These are phyloP conservation scores for Micromys minutus DNA, from an alignment of 2,113 vertebrate genomes.

Conservation along the genomic window DNA sequence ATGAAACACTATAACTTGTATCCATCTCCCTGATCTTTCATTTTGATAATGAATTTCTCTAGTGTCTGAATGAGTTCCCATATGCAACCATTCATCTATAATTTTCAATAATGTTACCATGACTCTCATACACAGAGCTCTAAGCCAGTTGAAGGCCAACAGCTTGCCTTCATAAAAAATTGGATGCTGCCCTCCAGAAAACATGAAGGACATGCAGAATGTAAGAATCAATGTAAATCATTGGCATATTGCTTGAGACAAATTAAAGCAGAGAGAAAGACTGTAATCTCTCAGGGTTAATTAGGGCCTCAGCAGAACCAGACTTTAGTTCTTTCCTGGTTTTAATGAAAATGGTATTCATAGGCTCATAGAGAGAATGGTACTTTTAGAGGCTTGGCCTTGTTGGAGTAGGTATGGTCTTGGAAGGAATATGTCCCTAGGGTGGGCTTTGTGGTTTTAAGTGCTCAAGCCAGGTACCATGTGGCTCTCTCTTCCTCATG, in stretches of 20 bases:
- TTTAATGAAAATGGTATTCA: not conserved
- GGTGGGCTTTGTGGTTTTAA: not conserved
- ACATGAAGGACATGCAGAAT: slow-evolving; percentile 52
- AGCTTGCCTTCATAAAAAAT: slow-evolving; percentile 42
- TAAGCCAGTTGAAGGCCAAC: slow-evolving; percentile 41
- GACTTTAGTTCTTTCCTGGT: not conserved
- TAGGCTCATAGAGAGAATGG: not conserved
- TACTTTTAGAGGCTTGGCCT: not conserved
- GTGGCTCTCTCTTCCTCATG: not conserved
- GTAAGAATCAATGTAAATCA: slow-evolving; percentile 66
- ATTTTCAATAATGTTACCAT: slow-evolving; percentile 40
- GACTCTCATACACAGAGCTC: not conserved
- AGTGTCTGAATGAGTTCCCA: slow-evolving; percentile 4
- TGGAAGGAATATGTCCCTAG: not conserved
- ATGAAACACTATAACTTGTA: not conserved
- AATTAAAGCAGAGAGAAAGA: slow-evolving; percentile 66
- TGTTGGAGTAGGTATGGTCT: not conserved
- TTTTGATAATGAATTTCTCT: slow-evolving; percentile 3
- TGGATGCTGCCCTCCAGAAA: slow-evolving; percentile 51
- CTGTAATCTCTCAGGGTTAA: slow-evolving; percentile 54
- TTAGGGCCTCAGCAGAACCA: slow-evolving; percentile 8
- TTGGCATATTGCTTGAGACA: slow-evolving; percentile 60
- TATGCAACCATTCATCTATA: slow-evolving; percentile 34
- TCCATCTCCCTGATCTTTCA: not conserved
- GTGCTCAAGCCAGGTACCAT: too few relatives aligned